Evolutionary conservation across 2,797 vertebrate species (phyloP).

Genomic region (Bovichtus diacanthus): DNA sequence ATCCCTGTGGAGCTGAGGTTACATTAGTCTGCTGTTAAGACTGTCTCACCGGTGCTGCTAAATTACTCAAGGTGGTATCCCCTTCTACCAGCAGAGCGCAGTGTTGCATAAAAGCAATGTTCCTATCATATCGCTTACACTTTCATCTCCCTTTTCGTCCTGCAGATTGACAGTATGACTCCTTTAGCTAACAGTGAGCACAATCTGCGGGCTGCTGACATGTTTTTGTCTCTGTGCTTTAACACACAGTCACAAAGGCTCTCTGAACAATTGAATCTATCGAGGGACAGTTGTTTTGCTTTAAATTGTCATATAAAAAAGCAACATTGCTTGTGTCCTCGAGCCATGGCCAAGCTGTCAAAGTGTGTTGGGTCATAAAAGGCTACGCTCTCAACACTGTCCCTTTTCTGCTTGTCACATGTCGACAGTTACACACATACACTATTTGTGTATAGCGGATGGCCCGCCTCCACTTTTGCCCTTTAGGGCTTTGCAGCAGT

Average conservation of each 20-base stretch:
- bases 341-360: conserved; percentile 86
- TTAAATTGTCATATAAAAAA: conserved; percentile 85
- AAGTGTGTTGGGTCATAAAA: conserved; percentile 87
- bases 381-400: conserved; percentile 84
- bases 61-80: conserved; percentile 34
- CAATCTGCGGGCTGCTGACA: conserved; percentile 73
- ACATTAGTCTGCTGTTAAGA: conserved; percentile 67
- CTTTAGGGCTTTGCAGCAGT: conserved; percentile 58
- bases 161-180: conserved; percentile 79
- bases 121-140: conserved; percentile 71
- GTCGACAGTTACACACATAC: conserved; percentile 78
- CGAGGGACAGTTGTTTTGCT: conserved; percentile 73
- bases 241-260: conserved; percentile 68
- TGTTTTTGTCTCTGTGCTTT: conserved; percentile 71
- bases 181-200: conserved; percentile 67
- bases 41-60: conserved; percentile 21
- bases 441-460: conserved; percentile 73
- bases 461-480: conserved; percentile 65
- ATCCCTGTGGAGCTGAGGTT: conserved; percentile 68
- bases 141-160: conserved; percentile 77
- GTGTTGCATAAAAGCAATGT: conserved; percentile 82
- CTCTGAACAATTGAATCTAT: conserved; percentile 76
- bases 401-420: conserved; percentile 85
- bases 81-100: conserved; percentile 83
- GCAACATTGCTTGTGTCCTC: conserved; percentile 81